Conservation (phyloP, 2,888 invertebrate species). For the Amphimallon solstitiale region DNA sequence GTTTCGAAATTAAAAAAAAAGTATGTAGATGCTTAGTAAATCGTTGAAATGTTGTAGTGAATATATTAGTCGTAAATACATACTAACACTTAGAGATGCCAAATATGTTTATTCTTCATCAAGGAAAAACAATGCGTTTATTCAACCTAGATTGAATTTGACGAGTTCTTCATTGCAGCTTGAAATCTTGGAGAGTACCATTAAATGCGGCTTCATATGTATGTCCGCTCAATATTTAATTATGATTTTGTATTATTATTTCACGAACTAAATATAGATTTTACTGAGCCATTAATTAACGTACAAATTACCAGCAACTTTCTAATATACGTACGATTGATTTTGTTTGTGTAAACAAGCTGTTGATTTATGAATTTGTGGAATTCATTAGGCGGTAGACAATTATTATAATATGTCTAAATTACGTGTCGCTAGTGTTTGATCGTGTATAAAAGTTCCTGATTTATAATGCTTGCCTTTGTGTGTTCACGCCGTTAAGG, state of each 20-base stretch:
- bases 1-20: too few relatives aligned
- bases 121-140: too few relatives aligned
- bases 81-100: too few relatives aligned
- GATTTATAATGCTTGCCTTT: neutral
- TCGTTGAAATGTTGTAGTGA: too few relatives aligned
- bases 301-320: neutral
- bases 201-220: too few relatives aligned
- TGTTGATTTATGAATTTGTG: conserved; percentile 25
- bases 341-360: conserved; percentile 10
- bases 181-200: too few relatives aligned
- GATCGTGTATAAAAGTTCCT: conserved; percentile 8
- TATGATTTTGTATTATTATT: conserved; percentile 11
- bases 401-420: conserved; percentile 23
- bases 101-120: too few relatives aligned
- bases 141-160: too few relatives aligned
- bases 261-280: conserved; percentile 15
- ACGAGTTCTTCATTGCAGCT: too few relatives aligned
- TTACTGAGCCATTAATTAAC: conserved; percentile 14
- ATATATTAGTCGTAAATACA: too few relatives aligned
- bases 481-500: neutral
- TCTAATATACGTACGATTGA: conserved; percentile 6
- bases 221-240: too few relatives aligned
- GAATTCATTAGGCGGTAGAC: conserved; percentile 11
- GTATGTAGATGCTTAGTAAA: too few relatives aligned
- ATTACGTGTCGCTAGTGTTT: conserved; percentile 27